Base-by-base conservation (phyloP, 1,140 invertebrate genomes). In the Drosophila setifemur region DNA sequence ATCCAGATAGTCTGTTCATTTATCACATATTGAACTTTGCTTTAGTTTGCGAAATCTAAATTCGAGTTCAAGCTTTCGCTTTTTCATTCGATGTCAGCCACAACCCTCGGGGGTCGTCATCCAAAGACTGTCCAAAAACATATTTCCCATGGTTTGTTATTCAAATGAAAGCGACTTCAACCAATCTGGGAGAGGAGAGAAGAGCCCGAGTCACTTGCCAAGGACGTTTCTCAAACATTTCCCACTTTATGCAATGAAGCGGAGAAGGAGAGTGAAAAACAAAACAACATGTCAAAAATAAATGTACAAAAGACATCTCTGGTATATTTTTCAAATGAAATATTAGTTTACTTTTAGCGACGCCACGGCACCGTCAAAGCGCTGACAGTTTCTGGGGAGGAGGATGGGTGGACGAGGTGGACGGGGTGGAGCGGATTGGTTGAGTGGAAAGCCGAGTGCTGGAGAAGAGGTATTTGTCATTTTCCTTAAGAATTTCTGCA, bases 231-330 rank as follows among this genome's bases (percentile, higher is more conserved):
- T 45, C 52, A 25, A 78, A 78, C 76, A 69, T 55, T 67, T 77
- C 60, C 57, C 78, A 49, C 60, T 77, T 76, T 73, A 82, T 77
- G 78, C 77, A 69, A 83, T 76, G 77, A 83, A 64, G 64, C 66
- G 26, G 26, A 45, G 45, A 35, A 25, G 29, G 35, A 35, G 39
- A 26, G 66, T 55, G 44, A 77, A 82, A 82, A 83, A 83, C 79
- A 83, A 83, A 85, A 83, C 79, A 83, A 83, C 79, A 83, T 83
- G 78, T 83, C 78, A 83, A 83, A 74, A 78, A 85, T 85, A 83
- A 83, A 83, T 83, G 78, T 83, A 83, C 78, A 85, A 83, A 85
- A 78, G 79, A 83, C 78, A 85, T 83, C 74, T 70, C 78, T 85
- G 78, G 73, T 73, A 73, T 83, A 83, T 83, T 83, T 78, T 74